phyloP scores from a whole-genome alignment of 1,140 invertebrate species.

The Papilio dardanus region DNA sequence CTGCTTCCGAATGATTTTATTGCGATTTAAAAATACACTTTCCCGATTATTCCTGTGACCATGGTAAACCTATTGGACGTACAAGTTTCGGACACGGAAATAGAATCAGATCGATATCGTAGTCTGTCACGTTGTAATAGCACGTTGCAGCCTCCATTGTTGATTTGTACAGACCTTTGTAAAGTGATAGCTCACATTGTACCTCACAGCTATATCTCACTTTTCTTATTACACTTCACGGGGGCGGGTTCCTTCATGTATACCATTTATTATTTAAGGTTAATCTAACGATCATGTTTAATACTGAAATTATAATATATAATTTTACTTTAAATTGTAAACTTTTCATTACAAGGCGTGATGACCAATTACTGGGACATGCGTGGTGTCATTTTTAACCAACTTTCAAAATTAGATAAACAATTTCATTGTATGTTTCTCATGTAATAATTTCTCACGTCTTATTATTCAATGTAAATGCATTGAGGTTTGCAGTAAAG shows the following conservation, averaged over 20 bases:
- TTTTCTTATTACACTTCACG: not conserved
- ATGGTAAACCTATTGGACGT: not conserved
- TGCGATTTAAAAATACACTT: not conserved
- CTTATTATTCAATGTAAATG: not conserved
- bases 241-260: too few species aligned
- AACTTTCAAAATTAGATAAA: not conserved
- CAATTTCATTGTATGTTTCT: not conserved
- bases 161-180: conserved; percentile 1
- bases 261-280: too few species aligned
- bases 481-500: conserved; percentile 2
- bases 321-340: too few species aligned
- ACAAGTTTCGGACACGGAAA: conserved; percentile 17
- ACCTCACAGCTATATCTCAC: not conserved
- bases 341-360: too few species aligned
- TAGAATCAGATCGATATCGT: conserved; percentile 17
- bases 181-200: not conserved
- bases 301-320: too few species aligned
- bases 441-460: not conserved
- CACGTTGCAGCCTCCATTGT: not conserved
- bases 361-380: too few species aligned
- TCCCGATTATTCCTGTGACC: not conserved
- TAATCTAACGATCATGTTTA: too few species aligned
- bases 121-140: not conserved
- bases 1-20: not conserved
- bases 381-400: not conserved